phyloP scores from a whole-genome alignment of 2,113 vertebrate genomes.

The Oryzias javanicus region DNA sequence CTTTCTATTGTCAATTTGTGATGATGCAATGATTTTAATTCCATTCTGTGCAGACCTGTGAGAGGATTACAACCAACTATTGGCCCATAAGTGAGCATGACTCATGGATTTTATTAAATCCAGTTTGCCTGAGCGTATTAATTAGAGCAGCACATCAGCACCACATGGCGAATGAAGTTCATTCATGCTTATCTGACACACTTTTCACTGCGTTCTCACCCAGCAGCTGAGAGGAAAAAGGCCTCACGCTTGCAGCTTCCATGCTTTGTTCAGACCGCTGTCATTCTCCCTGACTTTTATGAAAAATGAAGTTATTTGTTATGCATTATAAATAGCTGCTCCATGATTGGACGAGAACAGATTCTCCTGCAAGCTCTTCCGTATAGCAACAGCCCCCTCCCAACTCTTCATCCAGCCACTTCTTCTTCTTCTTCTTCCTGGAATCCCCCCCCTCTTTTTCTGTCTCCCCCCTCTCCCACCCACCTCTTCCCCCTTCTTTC shows the following conservation, averaged over 20 bases:
- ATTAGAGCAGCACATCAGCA: slow-evolving; percentile 44
- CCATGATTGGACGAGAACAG: slow-evolving; percentile 67
- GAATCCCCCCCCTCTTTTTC: slow-evolving; percentile 49
- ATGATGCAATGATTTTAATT: slow-evolving; percentile 12
- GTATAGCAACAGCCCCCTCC: slow-evolving; percentile 78
- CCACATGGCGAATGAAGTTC: slow-evolving; percentile 45
- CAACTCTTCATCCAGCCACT: slow-evolving; percentile 45
- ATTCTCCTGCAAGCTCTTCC: slow-evolving; percentile 73
- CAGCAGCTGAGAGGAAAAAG: slow-evolving; percentile 29
- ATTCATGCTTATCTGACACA: slow-evolving; percentile 57
- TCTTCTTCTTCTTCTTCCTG: slow-evolving; percentile 34
- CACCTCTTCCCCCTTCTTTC: slow-evolving; percentile 33
- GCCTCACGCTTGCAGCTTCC: slow-evolving; percentile 23
- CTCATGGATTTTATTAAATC: slow-evolving; percentile 60
- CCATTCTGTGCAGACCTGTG: slow-evolving; percentile 6
- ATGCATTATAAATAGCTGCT: slow-evolving; percentile 75
- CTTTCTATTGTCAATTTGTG: slow-evolving; percentile 2
- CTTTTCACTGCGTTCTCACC: slow-evolving; percentile 32
- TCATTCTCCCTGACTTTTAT: slow-evolving; percentile 50
- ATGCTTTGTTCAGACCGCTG: slow-evolving; percentile 31
- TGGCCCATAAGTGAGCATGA: slow-evolving; percentile 32
- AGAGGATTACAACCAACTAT: slow-evolving; percentile 1
- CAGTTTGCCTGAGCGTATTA: slow-evolving; percentile 56
- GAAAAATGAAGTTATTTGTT: slow-evolving; percentile 73
- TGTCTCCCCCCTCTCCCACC: slow-evolving; percentile 13